Base-by-base conservation (phyloP, 2,888 invertebrate genomes). In the Oscheius sp. region DNA sequence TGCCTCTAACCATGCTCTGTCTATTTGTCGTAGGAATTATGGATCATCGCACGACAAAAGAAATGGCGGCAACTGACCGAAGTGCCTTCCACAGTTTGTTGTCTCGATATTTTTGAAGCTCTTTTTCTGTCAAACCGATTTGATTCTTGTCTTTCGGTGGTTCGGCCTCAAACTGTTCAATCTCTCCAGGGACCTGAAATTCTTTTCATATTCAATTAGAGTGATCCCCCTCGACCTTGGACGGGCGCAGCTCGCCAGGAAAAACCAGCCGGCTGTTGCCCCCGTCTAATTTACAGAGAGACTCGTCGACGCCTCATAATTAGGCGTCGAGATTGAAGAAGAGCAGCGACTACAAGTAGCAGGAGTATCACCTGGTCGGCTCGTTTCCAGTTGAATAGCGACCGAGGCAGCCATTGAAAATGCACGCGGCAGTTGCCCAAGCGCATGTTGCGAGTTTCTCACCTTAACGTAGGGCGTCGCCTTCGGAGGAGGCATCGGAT, bases 401-500 rank as follows among this genome's bases (percentile, higher is more conserved):
- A 29, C 35, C 35, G 27, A 58, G 27, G 27, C 16, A 43, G 43
- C 43, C 61, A 61, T 45, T 61, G 43, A 23, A 61, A 61, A 61
- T 61, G 61, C 61, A 61, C 61, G 61, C 41, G 61, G 41, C 35
- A 9, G 35, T 58, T 29, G 25, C 61, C 41, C 43, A 35, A 29
- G 23, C 16, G 55, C 55, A 18, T 25, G 18, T 23, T n/a, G 2
- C 27, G 18, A 18, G 13, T 55, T 18, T 43, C 64, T 46, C 23
- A 46, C 64, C 64, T 64, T 46, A 1, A 16, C 45, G n/a, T 46
- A 64, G 13, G 43, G 61, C 2, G 55, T 21, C 3, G 35, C 35
- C 35, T 35, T 35, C 21, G 66, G 66, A 13, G 69, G 41, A 5
- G 69, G 69, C 21, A 87, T 79, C 12, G 85, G 83, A 61, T 85